Evolutionary conservation across 2,888 invertebrate species (phyloP).

Genomic region (Dolichomitus sp.): DNA sequence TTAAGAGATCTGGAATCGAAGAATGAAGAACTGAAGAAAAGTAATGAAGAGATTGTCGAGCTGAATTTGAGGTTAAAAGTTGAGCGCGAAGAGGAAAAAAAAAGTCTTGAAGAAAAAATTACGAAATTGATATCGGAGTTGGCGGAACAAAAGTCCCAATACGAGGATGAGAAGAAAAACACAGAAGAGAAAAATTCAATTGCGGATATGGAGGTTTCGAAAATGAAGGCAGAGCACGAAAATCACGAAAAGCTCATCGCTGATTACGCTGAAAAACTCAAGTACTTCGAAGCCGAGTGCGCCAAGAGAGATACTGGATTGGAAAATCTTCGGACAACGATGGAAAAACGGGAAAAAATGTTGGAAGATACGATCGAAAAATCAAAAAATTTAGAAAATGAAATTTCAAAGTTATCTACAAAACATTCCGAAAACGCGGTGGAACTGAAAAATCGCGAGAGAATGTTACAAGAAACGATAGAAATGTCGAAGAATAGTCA

Average conservation of each 20-base stretch:
- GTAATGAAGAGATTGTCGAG: slow-evolving; percentile 76
- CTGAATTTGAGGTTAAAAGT: slow-evolving; percentile 22
- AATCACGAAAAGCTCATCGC: slow-evolving; percentile 27
- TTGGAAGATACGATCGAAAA: slow-evolving; percentile 43
- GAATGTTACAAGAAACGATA: slow-evolving; percentile 52
- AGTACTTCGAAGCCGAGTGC: slow-evolving; percentile 34
- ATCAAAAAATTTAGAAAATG: slow-evolving; percentile 51
- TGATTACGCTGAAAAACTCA: slow-evolving; percentile 41
- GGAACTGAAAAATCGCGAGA: slow-evolving; percentile 14
- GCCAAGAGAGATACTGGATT: slow-evolving; percentile 22
- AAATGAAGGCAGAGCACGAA: slow-evolving; percentile 27
- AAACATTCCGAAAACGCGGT: slow-evolving; percentile 1
- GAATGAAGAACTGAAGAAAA: slow-evolving; percentile 55
- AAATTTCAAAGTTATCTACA: slow-evolving; percentile 40
- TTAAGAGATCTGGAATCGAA: slow-evolving; percentile 71
- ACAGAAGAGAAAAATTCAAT: neutral
- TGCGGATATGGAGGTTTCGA: slow-evolving; percentile 2
- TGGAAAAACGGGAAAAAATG: slow-evolving; percentile 59
- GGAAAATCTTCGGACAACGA: slow-evolving; percentile 23
- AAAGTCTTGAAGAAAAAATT: neutral
- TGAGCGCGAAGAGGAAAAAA: slow-evolving; percentile 22
- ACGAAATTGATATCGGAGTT: neutral
- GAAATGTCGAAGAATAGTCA: neutral
- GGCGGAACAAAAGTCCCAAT: neutral
- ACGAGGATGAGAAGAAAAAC: slow-evolving; percentile 11